Evolutionary conservation across 2,113 vertebrate genomes (phyloP).

Genomic region (Alligator sinensis): DNA sequence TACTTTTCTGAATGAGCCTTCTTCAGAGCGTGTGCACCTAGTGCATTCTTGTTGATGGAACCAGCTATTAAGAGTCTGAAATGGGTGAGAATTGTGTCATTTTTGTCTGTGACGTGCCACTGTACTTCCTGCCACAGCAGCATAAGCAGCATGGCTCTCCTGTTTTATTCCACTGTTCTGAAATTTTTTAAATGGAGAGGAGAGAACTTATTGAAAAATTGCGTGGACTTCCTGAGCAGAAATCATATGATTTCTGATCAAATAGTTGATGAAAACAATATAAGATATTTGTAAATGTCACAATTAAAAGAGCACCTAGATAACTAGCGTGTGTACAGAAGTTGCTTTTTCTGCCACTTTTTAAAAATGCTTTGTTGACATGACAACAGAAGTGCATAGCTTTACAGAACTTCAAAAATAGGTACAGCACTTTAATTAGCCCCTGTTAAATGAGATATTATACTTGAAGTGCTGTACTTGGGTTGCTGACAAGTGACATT

Average conservation of each 20-base stretch:
- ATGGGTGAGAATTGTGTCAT: neutral
- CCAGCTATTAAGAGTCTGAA: neutral
- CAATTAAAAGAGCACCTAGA: neutral
- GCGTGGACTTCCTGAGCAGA: neutral
- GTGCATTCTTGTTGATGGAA: neutral
- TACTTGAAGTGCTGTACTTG: no score
- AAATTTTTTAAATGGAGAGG: neutral
- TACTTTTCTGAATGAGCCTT: neutral
- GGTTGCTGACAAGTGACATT: no score
- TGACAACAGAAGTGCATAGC: no score
- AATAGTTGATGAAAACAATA: neutral
- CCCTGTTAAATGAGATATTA: no score
- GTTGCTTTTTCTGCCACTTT: no score
- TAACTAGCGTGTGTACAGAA: neutral
- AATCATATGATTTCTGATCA: neutral
- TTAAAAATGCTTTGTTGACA: neutral
- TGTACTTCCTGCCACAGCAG: neutral
- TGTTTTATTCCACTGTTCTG: neutral
- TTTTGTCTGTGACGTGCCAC: neutral
- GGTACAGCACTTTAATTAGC: no score
- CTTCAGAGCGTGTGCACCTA: neutral
- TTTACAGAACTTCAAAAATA: no score
- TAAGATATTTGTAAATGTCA: neutral
- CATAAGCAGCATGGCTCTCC: fast-evolving
- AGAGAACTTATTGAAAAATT: neutral